Base-by-base conservation (phyloP, 2,888 invertebrate species). In the Drosophila trichaetosa region DNA sequence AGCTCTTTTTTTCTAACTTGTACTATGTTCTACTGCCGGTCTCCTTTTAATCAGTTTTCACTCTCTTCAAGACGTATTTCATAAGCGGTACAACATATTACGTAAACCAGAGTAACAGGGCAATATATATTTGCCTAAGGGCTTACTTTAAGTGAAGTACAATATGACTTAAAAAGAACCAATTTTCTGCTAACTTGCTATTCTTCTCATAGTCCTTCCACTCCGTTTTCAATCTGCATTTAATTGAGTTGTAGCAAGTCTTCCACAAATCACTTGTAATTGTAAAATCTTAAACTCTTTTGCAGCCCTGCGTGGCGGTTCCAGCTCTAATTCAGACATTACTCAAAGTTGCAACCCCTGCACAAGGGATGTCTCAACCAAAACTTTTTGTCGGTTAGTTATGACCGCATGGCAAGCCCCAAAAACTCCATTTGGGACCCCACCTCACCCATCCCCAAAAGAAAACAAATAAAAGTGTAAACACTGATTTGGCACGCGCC, bases 401-500 rank as follows among this genome's bases (percentile, higher is more conserved):
- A 69, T 76, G 66, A 66, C 59, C 77, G 57, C 66, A 76, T 49
- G 64, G 51, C 52, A 52, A 52, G 64, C 42, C 65, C 64, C 65
- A 62, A 60, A 56, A 46, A 42, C 21, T 61, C 52, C 65, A 60
- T 46, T 31, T n/a, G 27, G 54, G 54, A n/a, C 34, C 46, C 57
- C 59, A 65, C 65, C 53, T 65, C 4, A 2, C 18, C 40, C 40
- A 40, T 36, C 2, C 36, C 36, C 36, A 21, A 24, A 24, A 24
- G 18, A 69, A 53, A 74, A 52, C 77, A 89, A 87, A 90, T 90
- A 90, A 90, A 89, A 89, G 82, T 89, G 82, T 89, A 87, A 87
- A 89, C 90, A 80, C 87, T 82, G 87, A 87, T 87, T 87, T 86
- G 87, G 85, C 85, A 86, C 85, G 85, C 85, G 85, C 87, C 85